Evolutionary conservation across 30 jellyfish, hydroid and myxozoan genomes (phyloP), one percentile per base, ranked within the genome.

Genomic region (Aurelia sp.): DNA sequence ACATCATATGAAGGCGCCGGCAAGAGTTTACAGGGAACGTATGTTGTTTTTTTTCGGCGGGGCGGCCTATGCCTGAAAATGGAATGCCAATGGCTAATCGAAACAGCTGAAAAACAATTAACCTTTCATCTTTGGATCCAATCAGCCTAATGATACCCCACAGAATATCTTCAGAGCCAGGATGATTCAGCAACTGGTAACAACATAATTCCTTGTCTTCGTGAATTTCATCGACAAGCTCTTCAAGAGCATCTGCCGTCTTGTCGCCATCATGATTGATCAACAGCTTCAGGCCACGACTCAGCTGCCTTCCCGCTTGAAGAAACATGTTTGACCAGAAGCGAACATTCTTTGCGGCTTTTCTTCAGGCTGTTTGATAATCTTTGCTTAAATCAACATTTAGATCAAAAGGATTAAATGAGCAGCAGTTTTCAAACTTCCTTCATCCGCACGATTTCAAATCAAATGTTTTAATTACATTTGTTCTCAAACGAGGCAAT

Each of bases 151-250:
- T 31, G 35, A 92, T 77, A 11, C 98, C 96, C 76, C 86, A 74
- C 23, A 92, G 44, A 50, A 92, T 76, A 70, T 92, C 98, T 87
- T 92, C 94, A 22, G 96, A 92, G 63, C 90, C 85, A 1, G 94
- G 88, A 81, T 92, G 98, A 77, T 92, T 92, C 23, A 92, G 84
- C 76, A 92, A 60, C 44, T 92, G 98, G 72, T 92, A 92, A 71
- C 92, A 85, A 64, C 91, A 86, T 41, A 92, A 61, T 60, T 92
- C 98, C 74, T 73, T 73, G 37, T 84, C 87, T 15, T 72, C 59
- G 62, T 84, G 93, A 53, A 84, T 21, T 48, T 84, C 93, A 2
- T 72, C 88, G 21, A 84, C 93, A 47, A 84, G 84, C 4, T 66
- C 51, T 53, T 84, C 93, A 16, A 84, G 65, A 3, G 88, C 86